Conservation (phyloP, 2,888 invertebrate species). For the Stictocephala bisonia region DNA sequence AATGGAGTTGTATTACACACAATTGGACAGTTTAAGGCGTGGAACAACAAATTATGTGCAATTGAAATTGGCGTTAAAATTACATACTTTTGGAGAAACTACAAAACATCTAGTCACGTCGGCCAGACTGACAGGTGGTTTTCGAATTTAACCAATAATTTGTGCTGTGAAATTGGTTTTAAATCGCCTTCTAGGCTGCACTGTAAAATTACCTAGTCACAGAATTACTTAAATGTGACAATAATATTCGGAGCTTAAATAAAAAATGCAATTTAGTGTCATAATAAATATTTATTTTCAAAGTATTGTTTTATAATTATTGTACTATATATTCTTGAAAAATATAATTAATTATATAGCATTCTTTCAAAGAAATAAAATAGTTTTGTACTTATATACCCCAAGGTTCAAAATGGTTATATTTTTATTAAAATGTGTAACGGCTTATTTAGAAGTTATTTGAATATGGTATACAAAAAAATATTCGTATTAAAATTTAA, state of each 20-base stretch:
- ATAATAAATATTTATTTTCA: constrained; percentile 29
- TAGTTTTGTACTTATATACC: constrained; percentile 4
- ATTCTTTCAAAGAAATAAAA: constrained; percentile 14
- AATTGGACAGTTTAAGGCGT: constrained; percentile 35
- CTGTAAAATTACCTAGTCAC: constrained; percentile 45
- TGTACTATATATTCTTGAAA: constrained; percentile 35
- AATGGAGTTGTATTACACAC: constrained; percentile 37
- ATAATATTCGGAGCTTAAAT: constrained; percentile 43
- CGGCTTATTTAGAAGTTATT: too few species aligned
- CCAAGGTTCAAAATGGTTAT: constrained; percentile 30
- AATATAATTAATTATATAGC: constrained; percentile 17
- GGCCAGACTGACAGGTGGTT: constrained; percentile 30
- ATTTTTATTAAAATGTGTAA: constrained; percentile 19
- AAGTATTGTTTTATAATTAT: constrained; percentile 28
- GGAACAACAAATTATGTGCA: constrained; percentile 40
- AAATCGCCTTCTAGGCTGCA: constrained; percentile 13
- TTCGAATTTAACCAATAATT: constrained; percentile 47
- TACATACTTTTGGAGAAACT: constrained; percentile 40
- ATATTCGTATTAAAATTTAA: background rate
- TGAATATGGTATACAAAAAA: too few species aligned
- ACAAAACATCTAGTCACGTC: constrained; percentile 41
- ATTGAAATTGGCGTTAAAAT: constrained; percentile 43
- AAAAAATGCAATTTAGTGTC: constrained; percentile 43
- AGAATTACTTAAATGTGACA: constrained; percentile 34
- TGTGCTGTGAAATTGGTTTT: constrained; percentile 45